Evolutionary conservation across 1,140 invertebrate genomes (phyloP).

Genomic region (Whitmania pigra): DNA sequence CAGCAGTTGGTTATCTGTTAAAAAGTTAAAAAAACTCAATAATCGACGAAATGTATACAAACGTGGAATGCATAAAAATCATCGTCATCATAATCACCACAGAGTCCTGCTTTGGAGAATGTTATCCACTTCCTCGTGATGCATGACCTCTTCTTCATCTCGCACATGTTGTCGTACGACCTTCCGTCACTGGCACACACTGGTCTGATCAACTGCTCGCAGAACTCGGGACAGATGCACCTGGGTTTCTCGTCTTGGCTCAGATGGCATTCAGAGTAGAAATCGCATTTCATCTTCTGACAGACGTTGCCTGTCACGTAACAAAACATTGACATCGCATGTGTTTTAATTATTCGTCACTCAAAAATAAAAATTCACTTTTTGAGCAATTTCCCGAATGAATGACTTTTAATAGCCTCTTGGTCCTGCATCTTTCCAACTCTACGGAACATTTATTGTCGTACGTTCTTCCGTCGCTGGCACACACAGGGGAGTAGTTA

Average conservation of each 20-base stretch:
- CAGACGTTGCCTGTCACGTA: conserved; percentile 35
- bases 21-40: too few relatives aligned
- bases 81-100: conserved; percentile 37
- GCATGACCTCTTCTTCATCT: conserved; percentile 65
- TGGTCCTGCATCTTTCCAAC: conserved; percentile 33
- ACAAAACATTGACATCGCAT: not conserved
- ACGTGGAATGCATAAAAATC: too few relatives aligned
- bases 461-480: conserved; percentile 68
- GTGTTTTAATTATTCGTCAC: not conserved
- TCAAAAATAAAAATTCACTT: conserved; percentile 46
- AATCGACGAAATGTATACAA: too few relatives aligned
- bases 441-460: conserved; percentile 64
- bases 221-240: conserved; percentile 61
- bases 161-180: conserved; percentile 68
- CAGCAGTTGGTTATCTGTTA: too few relatives aligned
- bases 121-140: conserved; percentile 64
- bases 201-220: conserved; percentile 49
- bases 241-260: conserved; percentile 66
- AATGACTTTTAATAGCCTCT: conserved; percentile 30
- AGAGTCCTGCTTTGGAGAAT: conserved; percentile 67
- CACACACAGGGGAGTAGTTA: conserved; percentile 69
- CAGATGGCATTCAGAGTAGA: conserved; percentile 57
- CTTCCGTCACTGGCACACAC: conserved; percentile 69
- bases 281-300: conserved; percentile 30
- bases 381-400: conserved; percentile 46